Evolutionary conservation across 2,797 vertebrate species (phyloP), one percentile per base, ranked within the genome.

Genomic region (Orestias chungarensis): DNA sequence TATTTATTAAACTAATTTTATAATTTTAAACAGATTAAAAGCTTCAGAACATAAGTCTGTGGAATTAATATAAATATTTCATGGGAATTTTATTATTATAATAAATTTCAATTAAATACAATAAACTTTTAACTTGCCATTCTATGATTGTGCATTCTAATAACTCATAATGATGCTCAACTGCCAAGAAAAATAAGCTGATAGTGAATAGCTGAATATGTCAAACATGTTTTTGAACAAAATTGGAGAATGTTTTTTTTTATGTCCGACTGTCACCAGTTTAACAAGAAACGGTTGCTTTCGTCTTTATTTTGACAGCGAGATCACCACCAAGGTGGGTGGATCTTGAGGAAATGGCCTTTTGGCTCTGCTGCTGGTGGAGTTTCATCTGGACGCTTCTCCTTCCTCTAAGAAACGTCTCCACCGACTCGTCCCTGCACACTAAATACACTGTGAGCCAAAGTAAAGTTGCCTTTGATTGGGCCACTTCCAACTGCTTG

Each of bases 341-440:
- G 35, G 66, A 82, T 38, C 68, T 67, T 44, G 42, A 65, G n/a
- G 74, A 70, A 20, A 88, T 89, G 89, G 75, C 5, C 1, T 61
- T 55, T 10, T 3, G 38, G 65, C 18, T 66, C 35, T 64, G 35
- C 8, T 65, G 52, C 29, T 68, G 73, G 25, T 85, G 82, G 77
- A 77, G 92, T 20, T 72, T 55, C 35, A 59, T 93, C n/a, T 49
- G 86, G 75, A 64, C 46, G n/a, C 15, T 90, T 8, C 12, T 64
- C 40, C 6, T 88, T 33, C 64, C 80, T 18, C 46, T 86, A 17
- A 70, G 20, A 42, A 44, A 20, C 4, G 27, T 61, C 20, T 59
- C 57, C 0, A 44, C 70, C 23, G 42, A 38, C 0, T 68, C 3
- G 0, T 14, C 68, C 0, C 59, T 52, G 2, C 10, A 15, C 0